phyloP scores from a whole-genome alignment of 1,140 invertebrate species.

The Paraescarpia echinospica region DNA sequence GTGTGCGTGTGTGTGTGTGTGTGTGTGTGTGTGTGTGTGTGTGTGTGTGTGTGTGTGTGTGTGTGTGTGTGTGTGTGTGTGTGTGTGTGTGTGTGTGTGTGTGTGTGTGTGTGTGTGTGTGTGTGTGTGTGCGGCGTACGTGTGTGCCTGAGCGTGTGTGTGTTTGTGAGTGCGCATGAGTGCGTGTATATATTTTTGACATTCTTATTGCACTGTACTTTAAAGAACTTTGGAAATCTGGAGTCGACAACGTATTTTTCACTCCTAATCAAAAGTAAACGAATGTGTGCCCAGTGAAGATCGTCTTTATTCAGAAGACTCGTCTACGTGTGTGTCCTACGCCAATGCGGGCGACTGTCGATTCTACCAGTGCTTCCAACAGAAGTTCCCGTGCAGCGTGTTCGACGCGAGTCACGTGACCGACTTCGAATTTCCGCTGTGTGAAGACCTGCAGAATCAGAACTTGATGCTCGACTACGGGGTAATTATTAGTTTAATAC shows the following conservation, averaged over 20 bases:
- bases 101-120: too few relatives aligned
- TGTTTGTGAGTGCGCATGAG: too few relatives aligned
- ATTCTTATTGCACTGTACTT: too few relatives aligned
- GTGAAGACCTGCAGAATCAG: neutral
- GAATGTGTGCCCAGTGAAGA: neutral
- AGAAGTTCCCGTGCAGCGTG: neutral
- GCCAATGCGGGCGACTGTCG: conserved; percentile 8
- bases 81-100: conserved; percentile 16
- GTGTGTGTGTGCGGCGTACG: too few relatives aligned
- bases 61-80: conserved; percentile 20
- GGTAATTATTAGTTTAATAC: neutral
- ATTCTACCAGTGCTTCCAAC: conserved; percentile 11
- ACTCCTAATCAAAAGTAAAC: neutral
- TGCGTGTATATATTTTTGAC: too few relatives aligned
- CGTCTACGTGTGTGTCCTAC: neutral
- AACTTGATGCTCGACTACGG: neutral
- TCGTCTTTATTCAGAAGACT: neutral
- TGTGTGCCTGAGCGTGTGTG: too few relatives aligned
- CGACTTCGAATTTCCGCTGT: conserved; percentile 9
- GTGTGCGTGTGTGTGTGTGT: conserved; percentile 9
- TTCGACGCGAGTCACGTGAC: neutral
- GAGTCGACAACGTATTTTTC: too few relatives aligned
- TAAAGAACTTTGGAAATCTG: too few relatives aligned
- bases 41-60: conserved; percentile 21
- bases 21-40: conserved; percentile 14